Conservation (phyloP, 2,888 invertebrate species). For the Laspeyria flexula region DNA sequence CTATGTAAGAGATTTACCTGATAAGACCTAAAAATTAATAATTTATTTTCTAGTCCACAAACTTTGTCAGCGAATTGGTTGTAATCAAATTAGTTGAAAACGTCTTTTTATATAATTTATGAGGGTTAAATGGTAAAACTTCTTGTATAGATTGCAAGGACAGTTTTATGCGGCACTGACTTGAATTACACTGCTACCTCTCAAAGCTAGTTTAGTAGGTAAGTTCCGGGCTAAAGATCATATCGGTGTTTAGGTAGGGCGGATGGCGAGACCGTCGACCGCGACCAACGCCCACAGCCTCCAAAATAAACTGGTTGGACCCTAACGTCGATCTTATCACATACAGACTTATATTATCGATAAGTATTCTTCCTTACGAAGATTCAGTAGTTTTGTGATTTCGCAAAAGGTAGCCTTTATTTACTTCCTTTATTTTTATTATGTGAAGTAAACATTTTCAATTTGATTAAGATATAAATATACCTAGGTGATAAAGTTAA, state of each 20-base stretch:
- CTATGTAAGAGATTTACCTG: too few species aligned
- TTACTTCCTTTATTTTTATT: too few species aligned
- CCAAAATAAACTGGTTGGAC: conserved; percentile 1
- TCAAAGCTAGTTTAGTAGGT: not conserved
- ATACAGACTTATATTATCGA: not conserved
- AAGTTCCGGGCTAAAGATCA: conserved; percentile 4
- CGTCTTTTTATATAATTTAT: too few species aligned
- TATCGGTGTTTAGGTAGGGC: not conserved
- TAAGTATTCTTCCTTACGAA: not conserved
- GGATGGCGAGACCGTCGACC: not conserved
- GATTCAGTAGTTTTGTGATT: not conserved
- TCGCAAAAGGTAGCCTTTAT: not conserved
- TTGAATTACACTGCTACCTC: not conserved
- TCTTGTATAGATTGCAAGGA: not conserved
- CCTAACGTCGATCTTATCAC: not conserved
- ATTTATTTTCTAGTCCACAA: too few species aligned
- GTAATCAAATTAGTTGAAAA: too few species aligned
- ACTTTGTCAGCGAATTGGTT: too few species aligned
- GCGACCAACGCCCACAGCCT: not conserved
- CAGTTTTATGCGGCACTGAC: not conserved
- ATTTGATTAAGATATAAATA: too few species aligned
- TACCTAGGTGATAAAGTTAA: too few species aligned
- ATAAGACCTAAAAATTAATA: too few species aligned
- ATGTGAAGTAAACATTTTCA: too few species aligned
- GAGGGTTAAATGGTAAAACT: not conserved